These are phyloP conservation scores for Pachypanchax playfairii DNA, from an alignment of 2,113 vertebrate species.

Conservation along the genomic window DNA sequence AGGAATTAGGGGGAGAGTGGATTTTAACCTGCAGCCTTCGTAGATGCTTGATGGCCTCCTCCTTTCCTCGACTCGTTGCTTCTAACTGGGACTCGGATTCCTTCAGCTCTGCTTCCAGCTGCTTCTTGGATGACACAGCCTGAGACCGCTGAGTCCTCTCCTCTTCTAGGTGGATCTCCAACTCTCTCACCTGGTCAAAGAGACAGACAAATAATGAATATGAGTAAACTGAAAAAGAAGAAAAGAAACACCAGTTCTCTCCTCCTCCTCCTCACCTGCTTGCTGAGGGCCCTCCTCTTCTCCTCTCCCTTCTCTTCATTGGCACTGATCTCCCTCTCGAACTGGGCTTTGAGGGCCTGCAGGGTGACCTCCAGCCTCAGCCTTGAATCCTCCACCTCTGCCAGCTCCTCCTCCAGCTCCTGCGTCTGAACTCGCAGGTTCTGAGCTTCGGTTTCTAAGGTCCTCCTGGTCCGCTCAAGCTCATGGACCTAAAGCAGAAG, in stretches of 20 bases:
- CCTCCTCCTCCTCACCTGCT: slow-evolving; percentile 70
- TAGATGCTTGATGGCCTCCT: slow-evolving; percentile 86
- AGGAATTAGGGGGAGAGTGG: fast-evolving
- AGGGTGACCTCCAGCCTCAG: slow-evolving; percentile 82
- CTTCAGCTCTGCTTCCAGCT: slow-evolving; percentile 87
- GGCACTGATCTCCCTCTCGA: slow-evolving; percentile 80
- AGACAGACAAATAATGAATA: not conserved
- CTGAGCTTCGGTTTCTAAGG: slow-evolving; percentile 83
- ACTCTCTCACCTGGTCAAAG: slow-evolving; percentile 80
- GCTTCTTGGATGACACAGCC: slow-evolving; percentile 82
- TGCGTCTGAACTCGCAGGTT: slow-evolving; percentile 83
- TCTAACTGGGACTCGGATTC: slow-evolving; percentile 83
- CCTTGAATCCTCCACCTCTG: slow-evolving; percentile 66
- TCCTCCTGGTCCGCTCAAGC: slow-evolving; percentile 83
- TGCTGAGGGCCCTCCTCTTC: slow-evolving; percentile 82
- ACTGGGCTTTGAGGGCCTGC: slow-evolving; percentile 83
- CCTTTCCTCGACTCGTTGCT: slow-evolving; percentile 80
- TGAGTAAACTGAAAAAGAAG: not conserved
- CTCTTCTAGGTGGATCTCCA: slow-evolving; percentile 87
- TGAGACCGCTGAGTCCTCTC: slow-evolving; percentile 87
- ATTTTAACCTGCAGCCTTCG: slow-evolving; percentile 83
- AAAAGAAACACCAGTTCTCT: not conserved
- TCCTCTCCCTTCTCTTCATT: slow-evolving; percentile 84
- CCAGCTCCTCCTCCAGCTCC: slow-evolving; percentile 77
- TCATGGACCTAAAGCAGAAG: slow-evolving; percentile 84